A percentile compares a stretch with the other conserved stretches of the same genome.
phyloP scores from a whole-genome alignment of 2,113 vertebrate species.

The Sylvilagus bachmani region DNA sequence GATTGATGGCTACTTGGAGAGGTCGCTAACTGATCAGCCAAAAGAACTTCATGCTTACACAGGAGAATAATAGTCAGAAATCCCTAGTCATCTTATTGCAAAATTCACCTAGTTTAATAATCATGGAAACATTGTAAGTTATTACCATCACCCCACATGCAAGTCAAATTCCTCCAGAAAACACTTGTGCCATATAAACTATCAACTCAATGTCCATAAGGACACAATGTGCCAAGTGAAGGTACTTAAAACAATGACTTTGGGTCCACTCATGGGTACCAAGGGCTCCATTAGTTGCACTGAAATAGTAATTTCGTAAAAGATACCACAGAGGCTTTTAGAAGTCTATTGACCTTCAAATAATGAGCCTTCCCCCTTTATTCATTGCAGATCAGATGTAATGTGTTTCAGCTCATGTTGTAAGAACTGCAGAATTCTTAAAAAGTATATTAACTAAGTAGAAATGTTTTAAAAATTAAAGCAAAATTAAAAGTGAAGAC shows the following conservation, averaged over 20 bases:
- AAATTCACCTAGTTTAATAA: slow-evolving; percentile 19
- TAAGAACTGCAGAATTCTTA: slow-evolving; percentile 15
- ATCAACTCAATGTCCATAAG: not conserved
- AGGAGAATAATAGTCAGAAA: not conserved
- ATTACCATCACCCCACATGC: not conserved
- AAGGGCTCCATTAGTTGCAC: not conserved
- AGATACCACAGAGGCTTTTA: slow-evolving; percentile 25
- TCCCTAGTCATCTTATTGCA: not conserved
- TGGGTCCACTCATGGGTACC: not conserved
- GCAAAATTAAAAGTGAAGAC: not conserved
- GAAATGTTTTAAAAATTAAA: not conserved
- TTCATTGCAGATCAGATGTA: slow-evolving; percentile 29
- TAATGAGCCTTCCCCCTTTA: not conserved
- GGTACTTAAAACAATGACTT: slow-evolving; percentile 2
- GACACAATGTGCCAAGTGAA: not conserved
- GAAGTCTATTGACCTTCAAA: slow-evolving; percentile 48
- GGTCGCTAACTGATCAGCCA: not conserved
- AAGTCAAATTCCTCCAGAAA: slow-evolving; percentile 21
- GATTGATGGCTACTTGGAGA: not conserved
- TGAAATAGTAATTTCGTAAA: slow-evolving; percentile 59
- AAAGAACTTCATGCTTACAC: not conserved
- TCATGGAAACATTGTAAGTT: not conserved
- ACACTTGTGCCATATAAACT: not conserved
- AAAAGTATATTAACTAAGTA: not conserved
- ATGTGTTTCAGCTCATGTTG: not conserved